phyloP scores from a whole-genome alignment of 2,888 invertebrate genomes.

The Chesias legatella region DNA sequence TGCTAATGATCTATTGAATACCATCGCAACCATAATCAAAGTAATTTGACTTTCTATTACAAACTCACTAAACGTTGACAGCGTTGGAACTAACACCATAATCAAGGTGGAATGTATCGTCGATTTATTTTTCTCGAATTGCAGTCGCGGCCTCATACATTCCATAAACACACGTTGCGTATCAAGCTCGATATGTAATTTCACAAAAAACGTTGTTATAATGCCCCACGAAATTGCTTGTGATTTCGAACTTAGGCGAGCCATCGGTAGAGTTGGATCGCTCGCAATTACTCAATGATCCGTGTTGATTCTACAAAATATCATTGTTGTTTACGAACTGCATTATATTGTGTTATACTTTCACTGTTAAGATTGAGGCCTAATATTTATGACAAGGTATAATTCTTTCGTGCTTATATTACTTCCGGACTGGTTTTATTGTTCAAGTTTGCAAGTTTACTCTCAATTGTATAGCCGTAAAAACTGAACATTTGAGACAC shows the following conservation, averaged over 20 bases:
- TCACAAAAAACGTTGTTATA: constrained; percentile 70
- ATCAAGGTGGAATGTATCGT: constrained; percentile 20
- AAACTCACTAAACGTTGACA: constrained; percentile 35
- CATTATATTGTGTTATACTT: constrained; percentile 40
- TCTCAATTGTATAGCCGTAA: not conserved
- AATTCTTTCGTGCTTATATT: constrained; percentile 5
- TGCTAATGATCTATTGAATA: constrained; percentile 71
- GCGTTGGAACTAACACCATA: constrained; percentile 37
- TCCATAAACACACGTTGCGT: constrained; percentile 62
- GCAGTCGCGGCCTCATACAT: constrained; percentile 47
- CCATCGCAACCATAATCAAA: constrained; percentile 32
- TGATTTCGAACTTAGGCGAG: constrained; percentile 60
- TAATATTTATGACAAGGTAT: constrained; percentile 11
- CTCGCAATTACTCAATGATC: constrained; percentile 65
- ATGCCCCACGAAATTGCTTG: constrained; percentile 66
- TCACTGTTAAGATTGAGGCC: constrained; percentile 27
- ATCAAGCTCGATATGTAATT: constrained; percentile 58
- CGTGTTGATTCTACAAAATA: constrained; percentile 61
- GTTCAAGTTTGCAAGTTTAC: constrained; percentile 1
- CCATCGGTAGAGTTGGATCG: constrained; percentile 49
- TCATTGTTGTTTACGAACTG: constrained; percentile 31
- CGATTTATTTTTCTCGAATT: constrained; percentile 39
- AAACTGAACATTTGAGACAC: constrained; percentile 20
- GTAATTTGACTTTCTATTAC: constrained; percentile 52
- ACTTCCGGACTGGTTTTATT: constrained; percentile 11